Percentiles rank a stretch among this genome's conserved stretches.
phyloP scores from a whole-genome alignment of 2,888 invertebrate genomes.

The Pseudococcus longispinus region DNA sequence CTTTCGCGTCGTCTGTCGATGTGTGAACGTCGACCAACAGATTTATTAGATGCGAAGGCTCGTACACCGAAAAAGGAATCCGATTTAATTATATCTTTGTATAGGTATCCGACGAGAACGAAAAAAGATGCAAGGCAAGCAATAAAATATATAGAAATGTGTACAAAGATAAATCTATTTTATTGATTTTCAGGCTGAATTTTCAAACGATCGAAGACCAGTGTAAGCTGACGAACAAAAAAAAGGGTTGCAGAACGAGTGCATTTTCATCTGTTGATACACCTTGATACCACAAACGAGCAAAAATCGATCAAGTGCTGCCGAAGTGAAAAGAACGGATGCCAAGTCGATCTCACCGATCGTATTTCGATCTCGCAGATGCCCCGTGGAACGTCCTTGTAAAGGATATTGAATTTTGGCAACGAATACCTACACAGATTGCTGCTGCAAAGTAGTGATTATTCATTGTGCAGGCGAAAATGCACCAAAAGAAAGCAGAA shows the following conservation, averaged over 20 bases:
- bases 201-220: background rate
- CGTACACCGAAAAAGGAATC: background rate
- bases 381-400: background rate
- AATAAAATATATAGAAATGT: background rate
- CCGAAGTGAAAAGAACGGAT: background rate
- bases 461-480: background rate
- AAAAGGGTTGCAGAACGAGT: background rate
- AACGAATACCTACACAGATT: background rate
- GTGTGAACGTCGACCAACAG: conserved; percentile 15
- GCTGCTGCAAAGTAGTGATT: background rate
- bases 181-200: background rate
- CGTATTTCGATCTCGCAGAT: background rate
- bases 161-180: background rate
- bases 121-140: background rate
- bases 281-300: background rate
- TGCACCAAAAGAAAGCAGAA: background rate
- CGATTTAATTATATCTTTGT: conserved; percentile 8
- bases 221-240: background rate
- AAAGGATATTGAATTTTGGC: background rate
- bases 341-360: background rate
- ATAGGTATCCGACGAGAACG: background rate
- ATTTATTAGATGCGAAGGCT: background rate
- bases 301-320: background rate
- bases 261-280: background rate
- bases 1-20: conserved; percentile 2